Conservation (phyloP, 64 coral and sea anemone species). For the Porites australiensis region DNA sequence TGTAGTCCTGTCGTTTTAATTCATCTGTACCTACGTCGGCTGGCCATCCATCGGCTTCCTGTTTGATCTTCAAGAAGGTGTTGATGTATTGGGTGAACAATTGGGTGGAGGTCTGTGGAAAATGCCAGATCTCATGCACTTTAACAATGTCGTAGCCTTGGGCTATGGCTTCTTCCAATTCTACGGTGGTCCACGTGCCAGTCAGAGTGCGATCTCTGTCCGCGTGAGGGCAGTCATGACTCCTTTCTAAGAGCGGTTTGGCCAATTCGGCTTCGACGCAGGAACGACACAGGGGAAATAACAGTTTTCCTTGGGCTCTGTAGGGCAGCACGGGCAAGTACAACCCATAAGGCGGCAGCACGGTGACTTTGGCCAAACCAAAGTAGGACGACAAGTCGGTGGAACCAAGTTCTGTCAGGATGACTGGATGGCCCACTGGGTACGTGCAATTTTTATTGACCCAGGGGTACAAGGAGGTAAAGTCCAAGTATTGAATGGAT, state of each 20-base stretch:
- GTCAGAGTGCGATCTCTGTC: background rate
- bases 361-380: background rate
- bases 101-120: background rate
- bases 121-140: conserved; percentile 52
- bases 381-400: background rate
- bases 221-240: background rate
- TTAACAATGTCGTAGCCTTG: background rate
- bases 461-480: conserved; percentile 1
- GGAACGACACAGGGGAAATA: conserved; percentile 23
- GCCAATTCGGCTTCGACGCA: background rate
- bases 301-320: conserved; percentile 7
- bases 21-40: background rate
- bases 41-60: background rate
- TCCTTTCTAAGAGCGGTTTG: background rate
- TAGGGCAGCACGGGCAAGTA: conserved; percentile 35
- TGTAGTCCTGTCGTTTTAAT: background rate
- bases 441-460: conserved; percentile 10
- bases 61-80: conserved; percentile 47
- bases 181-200: background rate
- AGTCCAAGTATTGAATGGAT: conserved; percentile 12
- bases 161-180: background rate
- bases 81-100: conserved; percentile 25
- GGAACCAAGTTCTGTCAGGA: background rate
- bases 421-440: background rate
- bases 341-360: background rate